Base-by-base conservation (phyloP, 2,113 vertebrate genomes). In the Callionymus lyra region DNA sequence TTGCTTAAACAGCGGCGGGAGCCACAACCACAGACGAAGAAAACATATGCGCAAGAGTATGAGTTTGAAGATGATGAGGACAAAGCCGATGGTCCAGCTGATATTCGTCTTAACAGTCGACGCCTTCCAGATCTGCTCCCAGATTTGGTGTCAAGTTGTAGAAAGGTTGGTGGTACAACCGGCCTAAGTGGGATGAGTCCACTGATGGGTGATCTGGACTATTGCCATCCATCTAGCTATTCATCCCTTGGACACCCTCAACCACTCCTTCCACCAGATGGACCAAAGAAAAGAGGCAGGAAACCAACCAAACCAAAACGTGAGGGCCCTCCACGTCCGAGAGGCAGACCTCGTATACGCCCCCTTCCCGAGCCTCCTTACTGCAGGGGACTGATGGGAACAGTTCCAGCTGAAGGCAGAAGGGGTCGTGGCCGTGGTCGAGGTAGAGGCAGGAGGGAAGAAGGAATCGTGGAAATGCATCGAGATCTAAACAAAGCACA, bases 51-150 rank as follows among this genome's bases (percentile, higher is more conserved):
- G 2, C 91, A 93, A 65, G 92, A 95, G 38, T 95, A 95, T 1
- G 92, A 95, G 58, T 95, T 93, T 36, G 82, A 91, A 57, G 92
- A 91, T 0, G 92, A 94, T 0, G 91, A 94, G 62, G 89, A 92
- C 51, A 93, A 94, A 43, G 89, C 87, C 0, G 87, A 91, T 0
- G 87, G 83, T 21, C 91, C 91, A 0, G 91, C 92, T 0, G 91
- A 94, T 63, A 95, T 95, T 50, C 82, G 92, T 17, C 86, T 94
- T 1, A 95, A 92, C 68, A 90, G 85, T 19, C 85, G 91, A 1
- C 83, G 92, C 12, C 77, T 91, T 6, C 85, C 87, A 0, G 87
- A 89, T 44, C 41, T 88, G 3, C 78, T 90, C 3, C 91, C 92
- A 0, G 92, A 95, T 68, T 82, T 94, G 46, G 89, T 94, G 56